A percentile compares a stretch with the other conserved stretches of the same genome.
Evolutionary conservation across 2,888 invertebrate genomes (phyloP).

Genomic region (Rotaria magnacalcarata): DNA sequence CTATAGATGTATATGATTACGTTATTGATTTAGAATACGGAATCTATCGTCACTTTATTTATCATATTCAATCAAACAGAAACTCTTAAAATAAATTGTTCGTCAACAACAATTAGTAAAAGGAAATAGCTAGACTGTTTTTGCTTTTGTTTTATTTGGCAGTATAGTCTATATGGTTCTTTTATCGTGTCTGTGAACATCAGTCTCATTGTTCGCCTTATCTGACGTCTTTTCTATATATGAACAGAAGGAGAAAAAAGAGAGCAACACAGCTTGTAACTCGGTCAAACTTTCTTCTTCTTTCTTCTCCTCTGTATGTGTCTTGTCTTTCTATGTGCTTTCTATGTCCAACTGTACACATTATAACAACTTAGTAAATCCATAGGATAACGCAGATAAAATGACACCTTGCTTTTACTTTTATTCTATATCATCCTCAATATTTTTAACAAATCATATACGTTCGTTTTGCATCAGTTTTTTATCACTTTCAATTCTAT

Average conservation of each 20-base stretch:
- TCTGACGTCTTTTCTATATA: not conserved
- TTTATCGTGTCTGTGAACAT: not conserved
- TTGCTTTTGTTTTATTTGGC: too few relatives aligned
- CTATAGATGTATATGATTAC: too few relatives aligned
- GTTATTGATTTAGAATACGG: too few relatives aligned
- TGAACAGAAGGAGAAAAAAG: not conserved
- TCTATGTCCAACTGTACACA: not conserved
- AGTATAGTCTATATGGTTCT: not conserved
- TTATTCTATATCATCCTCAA: not conserved
- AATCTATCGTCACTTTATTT: not conserved
- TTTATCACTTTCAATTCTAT: not conserved
- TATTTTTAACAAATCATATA: not conserved
- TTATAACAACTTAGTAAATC: not conserved
- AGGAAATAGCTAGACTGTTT: not conserved
- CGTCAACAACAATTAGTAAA: not conserved
- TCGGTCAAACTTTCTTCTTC: not conserved
- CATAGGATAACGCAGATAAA: not conserved
- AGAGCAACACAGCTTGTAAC: not conserved
- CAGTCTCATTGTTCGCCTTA: not conserved
- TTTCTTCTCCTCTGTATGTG: not conserved
- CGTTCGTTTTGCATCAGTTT: constrained; percentile 11
- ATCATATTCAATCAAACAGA: not conserved
- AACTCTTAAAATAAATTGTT: not conserved
- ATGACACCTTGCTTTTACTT: not conserved
- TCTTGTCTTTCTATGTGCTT: not conserved